A percentile compares a stretch with the other conserved stretches of the same genome.
Conservation (phyloP, 1,140 invertebrate genomes). For the Plectrocnemia conspersa region DNA sequence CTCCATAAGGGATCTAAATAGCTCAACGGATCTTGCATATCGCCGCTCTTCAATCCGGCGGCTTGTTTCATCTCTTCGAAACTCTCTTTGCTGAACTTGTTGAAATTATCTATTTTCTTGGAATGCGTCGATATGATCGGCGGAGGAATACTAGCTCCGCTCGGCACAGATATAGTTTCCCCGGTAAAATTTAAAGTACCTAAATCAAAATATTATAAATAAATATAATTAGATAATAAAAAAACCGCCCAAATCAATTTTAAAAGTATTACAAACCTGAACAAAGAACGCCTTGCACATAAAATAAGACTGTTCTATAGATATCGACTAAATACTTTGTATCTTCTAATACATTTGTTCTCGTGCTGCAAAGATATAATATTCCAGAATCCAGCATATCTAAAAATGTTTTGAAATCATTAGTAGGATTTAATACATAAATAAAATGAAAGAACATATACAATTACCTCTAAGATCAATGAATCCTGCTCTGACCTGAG, state of each 20-base stretch:
- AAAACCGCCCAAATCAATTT: conserved; percentile 16
- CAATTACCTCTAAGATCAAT: conserved; percentile 40
- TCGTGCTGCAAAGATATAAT: conserved; percentile 41
- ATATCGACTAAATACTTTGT: conserved; percentile 46
- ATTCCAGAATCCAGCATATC: conserved; percentile 45
- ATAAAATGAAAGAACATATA: conserved; percentile 2
- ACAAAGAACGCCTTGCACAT: conserved; percentile 47
- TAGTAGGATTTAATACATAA: not conserved
- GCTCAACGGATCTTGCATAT: conserved; percentile 54
- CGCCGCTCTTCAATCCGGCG: conserved; percentile 46
- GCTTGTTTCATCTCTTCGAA: conserved; percentile 50
- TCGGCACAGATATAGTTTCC: conserved; percentile 44
- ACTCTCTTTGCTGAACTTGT: conserved; percentile 48
- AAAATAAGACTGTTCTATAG: conserved; percentile 46
- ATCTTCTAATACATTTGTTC: conserved; percentile 47
- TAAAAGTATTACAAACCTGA: conserved; percentile 39
- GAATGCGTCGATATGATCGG: conserved; percentile 35
- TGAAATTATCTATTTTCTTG: conserved; percentile 14
- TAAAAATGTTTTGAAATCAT: conserved; percentile 28
- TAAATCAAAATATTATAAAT: conserved; percentile 28
- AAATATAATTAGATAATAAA: not conserved
- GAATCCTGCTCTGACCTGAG: conserved; percentile 45
- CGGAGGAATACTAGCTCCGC: conserved; percentile 41
- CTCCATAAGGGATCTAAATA: conserved; percentile 57
- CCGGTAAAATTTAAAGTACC: conserved; percentile 47